A percentile compares a stretch with the other conserved stretches of the same genome.
Evolutionary conservation across 1,140 invertebrate genomes (phyloP).

Genomic region (Hetaerina americana): DNA sequence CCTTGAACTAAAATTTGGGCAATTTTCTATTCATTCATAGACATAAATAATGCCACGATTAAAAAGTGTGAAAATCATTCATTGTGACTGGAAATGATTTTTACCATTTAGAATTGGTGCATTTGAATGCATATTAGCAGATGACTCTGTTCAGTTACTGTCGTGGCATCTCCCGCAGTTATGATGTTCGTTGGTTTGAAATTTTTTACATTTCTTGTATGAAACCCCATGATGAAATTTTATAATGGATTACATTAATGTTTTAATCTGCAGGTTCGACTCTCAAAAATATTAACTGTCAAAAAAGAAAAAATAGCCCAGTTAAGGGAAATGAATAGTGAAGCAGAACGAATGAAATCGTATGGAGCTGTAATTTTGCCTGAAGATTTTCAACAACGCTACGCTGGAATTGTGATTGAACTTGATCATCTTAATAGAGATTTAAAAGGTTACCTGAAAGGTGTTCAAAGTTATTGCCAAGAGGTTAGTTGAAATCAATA

Average conservation of each 20-base stretch:
- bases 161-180: too few relatives aligned
- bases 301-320: conserved; percentile 72
- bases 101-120: too few relatives aligned
- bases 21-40: too few relatives aligned
- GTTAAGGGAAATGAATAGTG: conserved; percentile 77
- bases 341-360: conserved; percentile 75
- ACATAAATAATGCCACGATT: too few relatives aligned
- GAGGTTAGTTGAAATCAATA: conserved; percentile 45
- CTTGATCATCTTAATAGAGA: conserved; percentile 85
- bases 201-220: too few relatives aligned
- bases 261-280: conserved; percentile 36
- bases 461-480: conserved; percentile 69
- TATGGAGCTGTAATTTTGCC: conserved; percentile 55
- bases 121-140: too few relatives aligned
- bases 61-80: too few relatives aligned
- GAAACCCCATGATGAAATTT: too few relatives aligned
- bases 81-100: too few relatives aligned
- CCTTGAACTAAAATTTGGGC: too few relatives aligned
- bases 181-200: too few relatives aligned
- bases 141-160: too few relatives aligned
- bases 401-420: conserved; percentile 79
- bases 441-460: conserved; percentile 70
- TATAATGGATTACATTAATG: conserved; percentile 32
- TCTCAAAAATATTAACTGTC: conserved; percentile 70
- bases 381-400: conserved; percentile 78